Conservation (phyloP, 2,113 vertebrate genomes). For the Neofelis nebulosa region DNA sequence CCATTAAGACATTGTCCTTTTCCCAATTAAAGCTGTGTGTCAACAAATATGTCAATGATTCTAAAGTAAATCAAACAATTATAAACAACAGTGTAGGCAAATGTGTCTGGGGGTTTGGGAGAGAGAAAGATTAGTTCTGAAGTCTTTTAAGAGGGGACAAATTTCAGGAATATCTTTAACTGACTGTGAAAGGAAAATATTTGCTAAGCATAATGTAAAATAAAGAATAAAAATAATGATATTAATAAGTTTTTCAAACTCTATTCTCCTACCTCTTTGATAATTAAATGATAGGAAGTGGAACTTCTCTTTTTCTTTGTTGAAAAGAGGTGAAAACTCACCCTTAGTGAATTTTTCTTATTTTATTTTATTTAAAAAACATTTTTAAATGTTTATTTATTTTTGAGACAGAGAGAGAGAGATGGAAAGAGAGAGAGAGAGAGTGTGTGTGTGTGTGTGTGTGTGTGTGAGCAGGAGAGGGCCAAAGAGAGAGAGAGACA, state of each 20-base stretch:
- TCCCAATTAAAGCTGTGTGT: neutral
- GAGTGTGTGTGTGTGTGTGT: too few species aligned
- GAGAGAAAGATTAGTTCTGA: neutral
- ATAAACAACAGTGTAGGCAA: neutral
- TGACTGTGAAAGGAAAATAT: neutral
- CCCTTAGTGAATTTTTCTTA: neutral
- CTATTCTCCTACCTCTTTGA: neutral
- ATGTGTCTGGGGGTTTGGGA: neutral
- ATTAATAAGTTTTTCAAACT: neutral
- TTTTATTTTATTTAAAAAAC: neutral
- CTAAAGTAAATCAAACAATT: neutral
- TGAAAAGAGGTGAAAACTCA: neutral
- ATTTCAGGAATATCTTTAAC: neutral
- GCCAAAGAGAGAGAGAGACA: too few species aligned
- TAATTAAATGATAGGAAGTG: neutral
- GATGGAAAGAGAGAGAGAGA: too few species aligned
- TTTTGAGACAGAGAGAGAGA: too few species aligned
- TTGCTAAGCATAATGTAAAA: neutral
- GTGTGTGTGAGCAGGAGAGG: too few species aligned
- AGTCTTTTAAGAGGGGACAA: neutral
- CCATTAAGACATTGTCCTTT: neutral
- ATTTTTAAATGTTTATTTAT: too few species aligned
- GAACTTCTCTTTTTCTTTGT: neutral
- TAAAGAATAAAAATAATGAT: neutral
- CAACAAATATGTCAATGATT: neutral